Evolutionary conservation across 2,797 vertebrate genomes (phyloP).

Genomic region (Perodicticus potto): DNA sequence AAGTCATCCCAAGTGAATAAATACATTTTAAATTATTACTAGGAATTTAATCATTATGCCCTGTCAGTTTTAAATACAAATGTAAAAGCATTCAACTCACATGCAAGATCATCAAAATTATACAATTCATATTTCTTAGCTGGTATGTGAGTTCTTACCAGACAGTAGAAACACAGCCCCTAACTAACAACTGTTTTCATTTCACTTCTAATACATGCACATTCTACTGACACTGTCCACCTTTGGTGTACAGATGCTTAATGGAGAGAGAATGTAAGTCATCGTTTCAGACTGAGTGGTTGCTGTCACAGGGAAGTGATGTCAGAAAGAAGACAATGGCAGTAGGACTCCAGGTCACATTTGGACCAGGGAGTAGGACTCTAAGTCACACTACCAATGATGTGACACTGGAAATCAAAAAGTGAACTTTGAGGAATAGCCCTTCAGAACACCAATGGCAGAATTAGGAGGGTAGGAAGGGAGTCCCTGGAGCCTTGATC

Average conservation of each 20-base stretch:
- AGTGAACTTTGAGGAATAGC: not conserved
- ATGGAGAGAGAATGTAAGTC: not conserved
- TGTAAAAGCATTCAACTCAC: accelerated
- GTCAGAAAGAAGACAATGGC: not conserved
- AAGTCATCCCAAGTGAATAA: not conserved
- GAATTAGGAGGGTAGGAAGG: not conserved
- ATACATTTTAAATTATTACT: not conserved
- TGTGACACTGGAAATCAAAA: not conserved
- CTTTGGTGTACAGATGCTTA: accelerated
- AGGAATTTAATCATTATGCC: not conserved
- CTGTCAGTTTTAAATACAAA: not conserved
- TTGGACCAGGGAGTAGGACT: not conserved
- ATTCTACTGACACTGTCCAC: accelerated
- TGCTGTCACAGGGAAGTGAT: not conserved
- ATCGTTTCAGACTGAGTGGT: accelerated
- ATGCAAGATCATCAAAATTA: accelerated
- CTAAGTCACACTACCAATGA: not conserved
- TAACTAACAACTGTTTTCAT: accelerated
- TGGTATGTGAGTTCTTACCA: accelerated
- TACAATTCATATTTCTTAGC: accelerated
- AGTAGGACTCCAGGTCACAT: not conserved
- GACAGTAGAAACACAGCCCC: accelerated
- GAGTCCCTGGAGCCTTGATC: not conserved
- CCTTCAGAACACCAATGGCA: not conserved
- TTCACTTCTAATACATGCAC: accelerated